These are phyloP conservation scores for Calyptommatus sinebrachiatus DNA, from an alignment of 2,113 vertebrate genomes.

Conservation along the genomic window DNA sequence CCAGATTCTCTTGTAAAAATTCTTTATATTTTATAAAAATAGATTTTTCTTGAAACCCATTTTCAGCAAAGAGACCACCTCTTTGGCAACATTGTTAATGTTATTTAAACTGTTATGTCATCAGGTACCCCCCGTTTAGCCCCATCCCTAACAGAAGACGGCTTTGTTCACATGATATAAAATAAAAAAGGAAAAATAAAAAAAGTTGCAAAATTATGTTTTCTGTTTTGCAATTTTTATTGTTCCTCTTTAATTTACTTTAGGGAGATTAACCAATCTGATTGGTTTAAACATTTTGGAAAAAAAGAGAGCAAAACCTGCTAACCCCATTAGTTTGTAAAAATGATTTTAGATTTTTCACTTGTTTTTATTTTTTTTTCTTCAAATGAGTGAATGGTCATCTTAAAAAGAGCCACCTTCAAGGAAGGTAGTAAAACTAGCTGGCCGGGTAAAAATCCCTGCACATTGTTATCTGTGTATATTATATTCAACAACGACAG, in stretches of 20 bases:
- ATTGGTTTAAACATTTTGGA: slow-evolving; percentile 78
- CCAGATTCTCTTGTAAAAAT: slow-evolving; percentile 99
- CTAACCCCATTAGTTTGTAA: slow-evolving; percentile 81
- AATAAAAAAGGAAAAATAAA: slow-evolving; percentile 86
- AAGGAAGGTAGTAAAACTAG: slow-evolving; percentile 96
- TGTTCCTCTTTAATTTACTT: slow-evolving; percentile 84
- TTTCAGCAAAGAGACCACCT: slow-evolving; percentile 99
- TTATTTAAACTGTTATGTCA: slow-evolving; percentile 98
- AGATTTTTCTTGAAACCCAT: slow-evolving; percentile 99
- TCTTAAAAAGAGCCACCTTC: slow-evolving; percentile 96
- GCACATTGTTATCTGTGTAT: slow-evolving; percentile 88
- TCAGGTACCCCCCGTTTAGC: slow-evolving; percentile 94
- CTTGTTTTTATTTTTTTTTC: slow-evolving; percentile 67
- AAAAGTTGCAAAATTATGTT: slow-evolving; percentile 86
- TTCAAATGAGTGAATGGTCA: slow-evolving; percentile 87
- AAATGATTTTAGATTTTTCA: slow-evolving; percentile 76
- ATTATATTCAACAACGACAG: slow-evolving; percentile 88
- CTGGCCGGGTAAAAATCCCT: slow-evolving; percentile 89
- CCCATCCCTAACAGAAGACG: slow-evolving; percentile 95
- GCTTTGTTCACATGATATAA: slow-evolving; percentile 96
- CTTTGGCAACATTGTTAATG: slow-evolving; percentile 99
- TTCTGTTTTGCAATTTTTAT: slow-evolving; percentile 80
- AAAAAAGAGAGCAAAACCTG: slow-evolving; percentile 76
- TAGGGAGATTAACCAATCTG: slow-evolving; percentile 85
- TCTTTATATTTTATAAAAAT: slow-evolving; percentile 99